Base-by-base conservation (phyloP, 2,888 invertebrate genomes). In the Polydrusus tereticollis region DNA sequence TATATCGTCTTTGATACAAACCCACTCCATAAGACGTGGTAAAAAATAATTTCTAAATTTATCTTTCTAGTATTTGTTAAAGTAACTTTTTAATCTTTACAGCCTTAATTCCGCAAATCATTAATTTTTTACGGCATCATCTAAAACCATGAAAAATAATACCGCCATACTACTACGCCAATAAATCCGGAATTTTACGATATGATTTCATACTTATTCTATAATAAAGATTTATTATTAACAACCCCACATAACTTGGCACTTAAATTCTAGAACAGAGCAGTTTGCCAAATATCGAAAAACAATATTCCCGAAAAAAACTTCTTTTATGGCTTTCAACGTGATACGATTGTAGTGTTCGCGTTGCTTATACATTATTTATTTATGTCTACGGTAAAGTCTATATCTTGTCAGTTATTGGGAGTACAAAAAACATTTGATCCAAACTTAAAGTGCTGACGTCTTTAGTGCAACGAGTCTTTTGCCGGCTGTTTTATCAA, bases 171-270 rank as follows among this genome's bases (percentile, higher is more conserved):
- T 50, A 45, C 33, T 36, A 68, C 38, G 29, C 29, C 47, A 45
- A 70, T 65, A 70, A 70, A 50, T 36, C 52, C 50, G 50, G 23
- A 18, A 26, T 23, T 65, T 71, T 66, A 66, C 41, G 66, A 26
- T 55, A 62, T 33, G 60, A 71, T 71, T 60, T 60, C 18, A 52
- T 12, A 57, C 60, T 60, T 66, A 65, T 65, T 65, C 41, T 58
- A 52, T 66, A 50, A 66, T 71, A 66, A 71, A 71, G 57, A 60
- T 66, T 71, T 71, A 71, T 66, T 45, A 66, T 71, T 59, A 43
- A 59, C 65, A 65, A 47, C 41, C 59, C 23, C 38, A 12, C 60
- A 20, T 26, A 33, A 43, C 26, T 58, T 7, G 33, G 18, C 47
- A 47, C 41, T 45, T 20, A 58, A 45, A 67, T 47, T 45, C 47